Evolutionary conservation across 1,140 invertebrate genomes (phyloP).

Genomic region (Brachionus koreanus): DNA sequence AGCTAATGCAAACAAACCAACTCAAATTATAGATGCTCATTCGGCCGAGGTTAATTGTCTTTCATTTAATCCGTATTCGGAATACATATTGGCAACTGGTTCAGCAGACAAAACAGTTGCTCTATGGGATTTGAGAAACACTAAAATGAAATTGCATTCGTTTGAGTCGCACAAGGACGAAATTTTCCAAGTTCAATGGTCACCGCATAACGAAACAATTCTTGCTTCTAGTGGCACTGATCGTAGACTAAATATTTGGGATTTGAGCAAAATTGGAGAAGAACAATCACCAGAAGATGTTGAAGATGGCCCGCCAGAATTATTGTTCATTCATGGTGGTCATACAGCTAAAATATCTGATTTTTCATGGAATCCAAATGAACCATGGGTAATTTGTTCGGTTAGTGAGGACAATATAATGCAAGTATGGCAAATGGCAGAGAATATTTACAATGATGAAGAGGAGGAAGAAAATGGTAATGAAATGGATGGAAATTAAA

Average conservation of each 20-base stretch:
- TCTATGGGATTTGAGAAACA: slow-evolving; percentile 92
- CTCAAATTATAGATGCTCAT: slow-evolving; percentile 96
- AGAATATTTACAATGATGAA: slow-evolving; percentile 44
- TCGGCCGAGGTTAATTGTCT: slow-evolving; percentile 98
- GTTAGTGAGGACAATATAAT: slow-evolving; percentile 99
- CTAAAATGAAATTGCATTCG: slow-evolving; percentile 95
- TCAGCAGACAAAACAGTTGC: slow-evolving; percentile 91
- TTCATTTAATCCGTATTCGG: slow-evolving; percentile 98
- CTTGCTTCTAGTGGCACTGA: slow-evolving; percentile 97
- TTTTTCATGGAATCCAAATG: slow-evolving; percentile 99
- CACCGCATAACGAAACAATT: slow-evolving; percentile 99
- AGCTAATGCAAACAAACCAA: slow-evolving; percentile 92
- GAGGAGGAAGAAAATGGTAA: slow-evolving; percentile 36
- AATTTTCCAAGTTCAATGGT: slow-evolving; percentile 99
- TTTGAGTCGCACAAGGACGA: slow-evolving; percentile 99
- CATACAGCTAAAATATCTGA: slow-evolving; percentile 99
- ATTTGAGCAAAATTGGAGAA: slow-evolving; percentile 95
- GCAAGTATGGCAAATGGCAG: slow-evolving; percentile 68
- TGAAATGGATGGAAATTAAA: slow-evolving; percentile 16
- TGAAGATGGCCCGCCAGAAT: slow-evolving; percentile 96
- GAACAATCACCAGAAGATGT: slow-evolving; percentile 98
- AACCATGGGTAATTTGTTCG: slow-evolving; percentile 99
- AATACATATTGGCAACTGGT: slow-evolving; percentile 96
- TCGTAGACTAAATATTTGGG: slow-evolving; percentile 96
- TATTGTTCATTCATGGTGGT: slow-evolving; percentile 69